These are phyloP conservation scores for Cosmorhoe ocellata DNA, from an alignment of 2,888 invertebrate species.

Conservation along the genomic window DNA sequence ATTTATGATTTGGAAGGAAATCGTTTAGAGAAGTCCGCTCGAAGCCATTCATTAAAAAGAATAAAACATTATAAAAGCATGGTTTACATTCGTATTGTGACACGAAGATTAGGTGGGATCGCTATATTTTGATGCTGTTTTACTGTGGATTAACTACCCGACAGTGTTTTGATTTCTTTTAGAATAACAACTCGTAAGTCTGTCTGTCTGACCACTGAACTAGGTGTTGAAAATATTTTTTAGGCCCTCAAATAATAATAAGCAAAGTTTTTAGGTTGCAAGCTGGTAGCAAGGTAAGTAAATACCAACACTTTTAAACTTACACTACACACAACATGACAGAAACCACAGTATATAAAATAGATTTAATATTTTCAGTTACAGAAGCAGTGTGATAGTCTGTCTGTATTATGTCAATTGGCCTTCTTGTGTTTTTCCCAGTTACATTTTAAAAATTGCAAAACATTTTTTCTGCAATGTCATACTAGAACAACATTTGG, in stretches of 20 bases:
- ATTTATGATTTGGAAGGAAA: conserved; percentile 22
- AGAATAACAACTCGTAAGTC: conserved; percentile 48
- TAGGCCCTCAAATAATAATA: background rate
- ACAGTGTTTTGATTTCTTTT: conserved; percentile 56
- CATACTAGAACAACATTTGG: too few species aligned
- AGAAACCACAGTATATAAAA: too few species aligned
- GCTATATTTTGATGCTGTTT: conserved; percentile 42
- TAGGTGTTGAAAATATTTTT: conserved; percentile 9
- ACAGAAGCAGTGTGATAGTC: too few species aligned
- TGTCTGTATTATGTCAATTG: too few species aligned
- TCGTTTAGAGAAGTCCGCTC: conserved; percentile 3
- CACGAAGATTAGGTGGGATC: conserved; percentile 43
- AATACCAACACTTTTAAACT: too few species aligned
- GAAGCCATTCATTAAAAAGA: conserved; percentile 25
- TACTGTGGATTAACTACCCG: conserved; percentile 49
- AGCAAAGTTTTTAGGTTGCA: too few species aligned
- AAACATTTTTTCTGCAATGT: too few species aligned
- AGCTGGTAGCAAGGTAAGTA: too few species aligned
- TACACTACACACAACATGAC: too few species aligned
- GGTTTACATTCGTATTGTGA: conserved; percentile 43
- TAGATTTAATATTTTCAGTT: too few species aligned
- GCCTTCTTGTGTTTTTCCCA: too few species aligned
- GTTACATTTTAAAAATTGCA: too few species aligned
- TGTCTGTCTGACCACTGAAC: conserved; percentile 34
- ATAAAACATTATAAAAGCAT: conserved; percentile 27